These are phyloP conservation scores for Apis florea DNA, from an alignment of 1,140 invertebrate genomes.

Conservation along the genomic window DNA sequence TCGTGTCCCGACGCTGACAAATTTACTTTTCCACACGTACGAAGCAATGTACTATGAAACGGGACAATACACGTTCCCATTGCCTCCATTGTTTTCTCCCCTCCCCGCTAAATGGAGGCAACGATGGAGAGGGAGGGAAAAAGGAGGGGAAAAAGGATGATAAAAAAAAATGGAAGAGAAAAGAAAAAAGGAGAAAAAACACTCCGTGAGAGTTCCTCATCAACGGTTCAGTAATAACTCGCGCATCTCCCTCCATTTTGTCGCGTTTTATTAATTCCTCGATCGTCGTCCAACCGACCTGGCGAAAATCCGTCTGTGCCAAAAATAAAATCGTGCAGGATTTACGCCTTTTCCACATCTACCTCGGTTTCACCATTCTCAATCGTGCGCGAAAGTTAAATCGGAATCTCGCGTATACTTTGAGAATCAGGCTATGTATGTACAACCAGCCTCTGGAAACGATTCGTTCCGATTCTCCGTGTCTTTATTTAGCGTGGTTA, in stretches of 20 bases:
- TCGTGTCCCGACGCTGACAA: slow-evolving; percentile 1
- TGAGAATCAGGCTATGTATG: slow-evolving; percentile 7
- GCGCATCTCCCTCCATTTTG: slow-evolving; percentile 14
- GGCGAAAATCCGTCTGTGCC: slow-evolving; percentile 32
- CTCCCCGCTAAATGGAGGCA: not conserved
- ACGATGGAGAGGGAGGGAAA: not conserved
- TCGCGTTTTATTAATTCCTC: slow-evolving; percentile 40
- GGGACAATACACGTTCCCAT: not conserved
- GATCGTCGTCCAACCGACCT: slow-evolving; percentile 23
- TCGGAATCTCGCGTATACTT: slow-evolving; percentile 14
- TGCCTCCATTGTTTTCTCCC: not conserved
- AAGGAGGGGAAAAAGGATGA: not conserved
- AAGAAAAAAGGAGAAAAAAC: not conserved
- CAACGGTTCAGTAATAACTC: slow-evolving; percentile 21
- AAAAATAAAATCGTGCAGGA: slow-evolving; percentile 33
- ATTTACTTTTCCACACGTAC: not conserved
- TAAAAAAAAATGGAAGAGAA: not conserved
- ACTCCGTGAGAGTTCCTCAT: not conserved
- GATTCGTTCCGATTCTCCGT: not conserved
- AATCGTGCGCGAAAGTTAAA: slow-evolving; percentile 38
- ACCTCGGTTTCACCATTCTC: not conserved
- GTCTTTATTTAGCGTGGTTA: slow-evolving; percentile 34
- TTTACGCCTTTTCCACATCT: slow-evolving; percentile 1
- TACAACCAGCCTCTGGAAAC: slow-evolving; percentile 1
- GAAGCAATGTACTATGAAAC: not conserved